Conservation (phyloP, 2,113 vertebrate species). For the Irena cyanogastra region DNA sequence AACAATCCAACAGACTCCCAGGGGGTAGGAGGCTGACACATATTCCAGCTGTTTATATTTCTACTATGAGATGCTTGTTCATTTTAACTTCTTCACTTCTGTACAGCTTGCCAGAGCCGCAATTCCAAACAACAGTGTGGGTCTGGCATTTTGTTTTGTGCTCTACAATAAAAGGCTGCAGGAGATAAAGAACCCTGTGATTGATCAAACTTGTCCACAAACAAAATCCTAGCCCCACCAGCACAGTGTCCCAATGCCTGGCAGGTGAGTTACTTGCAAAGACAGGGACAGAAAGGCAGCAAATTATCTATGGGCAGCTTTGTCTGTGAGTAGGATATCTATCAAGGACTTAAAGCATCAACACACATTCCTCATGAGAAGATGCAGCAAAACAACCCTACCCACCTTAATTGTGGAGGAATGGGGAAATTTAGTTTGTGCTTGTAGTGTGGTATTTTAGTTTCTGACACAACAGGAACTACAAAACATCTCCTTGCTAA, state of each 20-base stretch:
- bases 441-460: not conserved
- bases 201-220: not conserved
- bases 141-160: slow-evolving; percentile 27
- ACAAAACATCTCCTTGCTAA: not conserved
- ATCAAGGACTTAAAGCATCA: not conserved
- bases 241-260: not conserved
- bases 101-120: slow-evolving; percentile 18
- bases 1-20: slow-evolving; percentile 48
- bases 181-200: not conserved
- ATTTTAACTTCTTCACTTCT: slow-evolving; percentile 27
- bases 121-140: not conserved
- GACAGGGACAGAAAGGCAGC: not conserved
- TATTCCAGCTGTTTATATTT: slow-evolving; percentile 22
- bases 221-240: slow-evolving; percentile 4
- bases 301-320: not conserved
- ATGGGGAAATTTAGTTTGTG: not conserved
- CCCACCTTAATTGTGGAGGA: not conserved
- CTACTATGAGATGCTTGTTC: not conserved
- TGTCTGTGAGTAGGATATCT: not conserved
- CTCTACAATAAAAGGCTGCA: slow-evolving; percentile 32
- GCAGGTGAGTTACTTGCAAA: not conserved
- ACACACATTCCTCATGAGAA: not conserved
- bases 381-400: not conserved
- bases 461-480: not conserved
- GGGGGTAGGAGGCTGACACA: not conserved